phyloP scores from a whole-genome alignment of 2,888 invertebrate species.

The Aphidius colemani region DNA sequence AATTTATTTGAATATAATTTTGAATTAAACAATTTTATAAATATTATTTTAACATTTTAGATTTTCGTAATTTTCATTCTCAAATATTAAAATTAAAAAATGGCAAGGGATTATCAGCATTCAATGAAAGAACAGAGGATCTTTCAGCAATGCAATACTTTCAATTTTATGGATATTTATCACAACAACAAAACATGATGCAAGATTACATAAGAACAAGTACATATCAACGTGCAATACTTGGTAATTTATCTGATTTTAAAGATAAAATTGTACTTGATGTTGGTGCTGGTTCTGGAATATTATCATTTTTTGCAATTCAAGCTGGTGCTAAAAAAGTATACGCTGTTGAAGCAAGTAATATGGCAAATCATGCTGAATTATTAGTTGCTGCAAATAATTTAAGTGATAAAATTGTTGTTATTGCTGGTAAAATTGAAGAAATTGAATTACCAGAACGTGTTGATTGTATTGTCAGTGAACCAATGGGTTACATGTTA shows the following conservation, averaged over 20 bases:
- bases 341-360: slow-evolving; percentile 99
- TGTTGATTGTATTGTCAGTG: slow-evolving; percentile 97
- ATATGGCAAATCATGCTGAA: slow-evolving; percentile 96
- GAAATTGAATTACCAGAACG: slow-evolving; percentile 94
- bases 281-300: slow-evolving; percentile 98
- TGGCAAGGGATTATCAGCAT: slow-evolving; percentile 79
- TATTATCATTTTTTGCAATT: slow-evolving; percentile 96
- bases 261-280: slow-evolving; percentile 91
- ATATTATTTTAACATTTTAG: slow-evolving; percentile 55
- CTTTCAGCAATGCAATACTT: slow-evolving; percentile 99
- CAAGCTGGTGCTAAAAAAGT: slow-evolving; percentile 97
- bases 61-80: slow-evolving; percentile 76
- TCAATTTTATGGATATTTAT: slow-evolving; percentile 98
- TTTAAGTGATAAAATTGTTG: slow-evolving; percentile 83
- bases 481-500: slow-evolving; percentile 99
- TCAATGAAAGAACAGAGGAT: slow-evolving; percentile 95
- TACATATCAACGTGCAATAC: slow-evolving; percentile 96
- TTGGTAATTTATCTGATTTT: slow-evolving; percentile 92
- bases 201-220: slow-evolving; percentile 98
- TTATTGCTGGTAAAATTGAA: slow-evolving; percentile 97
- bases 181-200: slow-evolving; percentile 99
- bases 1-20: slow-evolving; percentile 26
- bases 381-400: slow-evolving; percentile 88
- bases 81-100: slow-evolving; percentile 75
- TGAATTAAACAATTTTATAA: slow-evolving; percentile 9